Percentiles rank a stretch among this genome's conserved stretches.
These are phyloP conservation scores for Dasypus novemcinctus DNA, from an alignment of 2,113 vertebrate species.

Conservation along the genomic window DNA sequence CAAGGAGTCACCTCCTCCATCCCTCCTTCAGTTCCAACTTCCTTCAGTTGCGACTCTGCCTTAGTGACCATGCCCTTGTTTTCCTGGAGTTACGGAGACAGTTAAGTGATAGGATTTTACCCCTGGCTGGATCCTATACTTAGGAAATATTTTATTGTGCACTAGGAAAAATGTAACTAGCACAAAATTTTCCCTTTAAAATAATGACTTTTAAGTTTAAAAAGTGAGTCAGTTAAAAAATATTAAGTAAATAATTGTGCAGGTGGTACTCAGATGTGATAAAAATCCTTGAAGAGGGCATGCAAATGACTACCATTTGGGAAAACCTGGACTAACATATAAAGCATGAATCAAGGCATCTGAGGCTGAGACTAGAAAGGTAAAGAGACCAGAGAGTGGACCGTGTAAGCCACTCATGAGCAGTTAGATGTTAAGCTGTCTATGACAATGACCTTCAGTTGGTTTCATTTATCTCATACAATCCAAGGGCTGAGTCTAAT, in stretches of 20 bases:
- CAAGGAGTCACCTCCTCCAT: rapidly evolving
- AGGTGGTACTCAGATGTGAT: not conserved
- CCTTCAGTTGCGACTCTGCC: not conserved
- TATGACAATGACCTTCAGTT: not conserved
- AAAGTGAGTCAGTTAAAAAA: not conserved
- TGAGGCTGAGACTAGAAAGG: not conserved
- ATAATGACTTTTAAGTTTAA: not conserved
- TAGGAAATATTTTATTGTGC: not conserved
- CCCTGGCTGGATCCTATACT: not conserved
- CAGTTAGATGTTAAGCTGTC: rapidly evolving
- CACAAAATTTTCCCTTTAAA: not conserved
- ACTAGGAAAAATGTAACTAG: not conserved
- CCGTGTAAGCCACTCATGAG: not conserved
- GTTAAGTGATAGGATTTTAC: not conserved
- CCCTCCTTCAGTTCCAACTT: not conserved
- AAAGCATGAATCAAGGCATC: not conserved
- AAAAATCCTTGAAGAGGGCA: not conserved
- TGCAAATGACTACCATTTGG: not conserved
- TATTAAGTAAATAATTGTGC: not conserved
- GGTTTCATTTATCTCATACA: not conserved
- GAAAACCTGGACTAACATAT: not conserved
- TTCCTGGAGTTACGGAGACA: too few species aligned
- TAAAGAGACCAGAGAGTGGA: not conserved
- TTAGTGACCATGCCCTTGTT: not conserved
- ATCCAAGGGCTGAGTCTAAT: not conserved